These are phyloP conservation scores for Stichodactyla helianthus DNA, from an alignment of 64 coral and sea anemone species.

Conservation along the genomic window DNA sequence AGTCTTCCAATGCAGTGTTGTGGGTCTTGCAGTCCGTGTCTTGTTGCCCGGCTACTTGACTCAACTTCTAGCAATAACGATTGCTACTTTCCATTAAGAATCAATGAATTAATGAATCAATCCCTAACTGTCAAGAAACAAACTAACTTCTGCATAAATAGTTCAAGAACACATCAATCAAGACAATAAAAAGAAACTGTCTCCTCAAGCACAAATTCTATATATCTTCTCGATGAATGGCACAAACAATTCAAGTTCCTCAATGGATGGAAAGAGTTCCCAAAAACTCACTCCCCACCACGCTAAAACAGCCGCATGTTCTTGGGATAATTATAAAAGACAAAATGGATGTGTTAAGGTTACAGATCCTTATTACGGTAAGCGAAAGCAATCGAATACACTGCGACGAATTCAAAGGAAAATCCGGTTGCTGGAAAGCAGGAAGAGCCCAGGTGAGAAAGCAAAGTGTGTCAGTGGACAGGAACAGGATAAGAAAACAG, in stretches of 20 bases:
- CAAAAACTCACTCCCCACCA: not conserved
- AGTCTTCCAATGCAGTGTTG: not conserved
- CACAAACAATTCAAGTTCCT: not conserved
- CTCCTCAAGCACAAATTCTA: not conserved
- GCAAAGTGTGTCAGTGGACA: not conserved
- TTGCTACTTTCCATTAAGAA: not conserved
- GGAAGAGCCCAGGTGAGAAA: not conserved
- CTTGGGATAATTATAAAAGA: slow-evolving; percentile 6
- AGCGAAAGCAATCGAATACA: slow-evolving; percentile 39
- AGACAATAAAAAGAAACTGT: not conserved
- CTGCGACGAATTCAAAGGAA: slow-evolving; percentile 50
- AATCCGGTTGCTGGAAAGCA: slow-evolving; percentile 40
- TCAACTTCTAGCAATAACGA: no score
- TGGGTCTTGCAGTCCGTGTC: not conserved
- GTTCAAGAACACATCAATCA: slow-evolving; percentile 1
- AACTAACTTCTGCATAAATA: not conserved
- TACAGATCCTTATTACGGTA: slow-evolving; percentile 43
- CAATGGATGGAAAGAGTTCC: not conserved
- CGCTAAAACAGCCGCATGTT: not conserved
- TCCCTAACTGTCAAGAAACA: not conserved
- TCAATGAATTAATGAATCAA: not conserved
- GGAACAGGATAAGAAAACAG: not conserved
- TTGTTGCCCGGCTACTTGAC: not conserved
- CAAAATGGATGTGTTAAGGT: slow-evolving; percentile 49
- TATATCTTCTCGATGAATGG: not conserved